phyloP scores from a whole-genome alignment of 2,113 vertebrate species.

The Amphiprion ocellaris region DNA sequence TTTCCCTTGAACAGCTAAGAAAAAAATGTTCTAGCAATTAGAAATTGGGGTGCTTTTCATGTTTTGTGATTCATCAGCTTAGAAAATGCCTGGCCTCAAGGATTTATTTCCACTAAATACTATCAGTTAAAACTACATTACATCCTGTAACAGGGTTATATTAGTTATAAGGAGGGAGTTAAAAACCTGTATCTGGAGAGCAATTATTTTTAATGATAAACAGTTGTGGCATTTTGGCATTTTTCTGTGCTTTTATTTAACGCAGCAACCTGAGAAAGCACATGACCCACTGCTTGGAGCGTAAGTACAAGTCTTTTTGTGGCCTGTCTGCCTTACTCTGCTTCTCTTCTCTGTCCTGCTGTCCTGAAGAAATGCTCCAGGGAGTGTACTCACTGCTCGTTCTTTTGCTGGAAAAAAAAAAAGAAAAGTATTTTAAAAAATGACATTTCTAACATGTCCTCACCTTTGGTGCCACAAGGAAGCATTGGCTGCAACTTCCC shows the following conservation, averaged over 20 bases:
- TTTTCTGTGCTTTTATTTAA: slow-evolving; percentile 25
- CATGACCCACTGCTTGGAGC: neutral
- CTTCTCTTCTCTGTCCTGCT: slow-evolving; percentile 28
- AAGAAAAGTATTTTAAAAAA: slow-evolving; percentile 27
- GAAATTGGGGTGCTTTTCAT: slow-evolving; percentile 36
- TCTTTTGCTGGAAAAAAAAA: slow-evolving; percentile 26
- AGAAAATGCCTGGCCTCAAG: neutral
- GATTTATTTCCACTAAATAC: slow-evolving; percentile 32
- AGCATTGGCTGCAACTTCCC: slow-evolving; percentile 41
- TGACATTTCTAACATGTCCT: slow-evolving; percentile 53
- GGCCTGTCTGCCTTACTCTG: slow-evolving; percentile 24
- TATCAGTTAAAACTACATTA: slow-evolving; percentile 17
- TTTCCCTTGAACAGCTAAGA: slow-evolving; percentile 35
- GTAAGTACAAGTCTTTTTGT: slow-evolving; percentile 12
- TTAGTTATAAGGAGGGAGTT: slow-evolving; percentile 4
- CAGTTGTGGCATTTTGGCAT: neutral
- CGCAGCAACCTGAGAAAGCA: slow-evolving; percentile 17
- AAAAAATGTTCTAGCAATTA: slow-evolving; percentile 20
- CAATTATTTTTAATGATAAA: slow-evolving; percentile 8
- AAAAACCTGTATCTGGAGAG: slow-evolving; percentile 6
- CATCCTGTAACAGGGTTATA: neutral
- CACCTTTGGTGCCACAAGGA: slow-evolving; percentile 55
- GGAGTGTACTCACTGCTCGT: slow-evolving; percentile 26
- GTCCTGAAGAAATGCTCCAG: slow-evolving; percentile 46
- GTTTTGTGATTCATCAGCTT: slow-evolving; percentile 20